Conservation (phyloP, 2,113 vertebrate species). For the Stercorarius parasiticus region DNA sequence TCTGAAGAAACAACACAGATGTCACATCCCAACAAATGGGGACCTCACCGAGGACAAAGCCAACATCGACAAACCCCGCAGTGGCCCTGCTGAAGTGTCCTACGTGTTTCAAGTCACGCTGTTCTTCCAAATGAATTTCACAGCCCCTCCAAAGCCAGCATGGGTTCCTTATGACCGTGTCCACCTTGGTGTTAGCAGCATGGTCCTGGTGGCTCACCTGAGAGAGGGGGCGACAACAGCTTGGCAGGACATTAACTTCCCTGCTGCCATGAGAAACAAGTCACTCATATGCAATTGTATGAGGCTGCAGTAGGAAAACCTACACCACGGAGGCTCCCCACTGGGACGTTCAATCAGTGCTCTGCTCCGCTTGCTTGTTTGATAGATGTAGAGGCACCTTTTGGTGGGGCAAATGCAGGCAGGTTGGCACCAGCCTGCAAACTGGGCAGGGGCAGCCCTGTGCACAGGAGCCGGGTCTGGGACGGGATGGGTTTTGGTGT, state of each 20-base stretch:
- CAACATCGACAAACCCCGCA: neutral
- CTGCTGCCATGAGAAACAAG: accelerated
- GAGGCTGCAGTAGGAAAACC: neutral
- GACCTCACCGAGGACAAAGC: neutral
- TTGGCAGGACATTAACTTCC: neutral
- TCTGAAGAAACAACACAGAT: neutral
- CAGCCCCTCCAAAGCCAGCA: neutral
- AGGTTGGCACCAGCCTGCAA: neutral
- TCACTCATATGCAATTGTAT: conserved; percentile 16
- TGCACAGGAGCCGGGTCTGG: neutral
- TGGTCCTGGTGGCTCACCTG: neutral
- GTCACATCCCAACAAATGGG: accelerated
- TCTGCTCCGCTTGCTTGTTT: neutral
- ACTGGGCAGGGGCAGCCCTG: neutral
- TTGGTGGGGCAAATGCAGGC: accelerated
- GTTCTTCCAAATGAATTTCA: neutral
- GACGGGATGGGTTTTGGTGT: neutral
- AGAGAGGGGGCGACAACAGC: neutral
- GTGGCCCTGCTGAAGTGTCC: neutral
- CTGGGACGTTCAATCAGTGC: conserved; percentile 25
- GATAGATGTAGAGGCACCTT: neutral
- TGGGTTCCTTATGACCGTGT: neutral
- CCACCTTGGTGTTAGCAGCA: accelerated
- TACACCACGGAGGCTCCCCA: neutral
- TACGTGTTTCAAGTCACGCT: accelerated